Evolutionary conservation across 2,888 invertebrate genomes (phyloP), one percentile per base, ranked within the genome.

Genomic region (Eugnorisma glareosa): DNA sequence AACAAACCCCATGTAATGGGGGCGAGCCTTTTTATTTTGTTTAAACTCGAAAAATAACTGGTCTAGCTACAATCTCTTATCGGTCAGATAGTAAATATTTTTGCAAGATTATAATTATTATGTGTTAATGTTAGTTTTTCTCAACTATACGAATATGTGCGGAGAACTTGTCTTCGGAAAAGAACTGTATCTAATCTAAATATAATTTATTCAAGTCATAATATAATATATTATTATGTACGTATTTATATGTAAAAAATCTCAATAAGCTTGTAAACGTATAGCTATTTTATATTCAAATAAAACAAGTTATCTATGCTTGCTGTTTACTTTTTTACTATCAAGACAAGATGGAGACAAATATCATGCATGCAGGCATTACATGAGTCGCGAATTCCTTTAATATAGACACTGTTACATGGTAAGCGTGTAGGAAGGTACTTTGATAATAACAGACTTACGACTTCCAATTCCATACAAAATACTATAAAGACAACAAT

Each of bases 241-340:
- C 15, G 18, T 48, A 51, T 67, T n/a, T 66, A 57, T 48, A 48
- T n/a, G 10, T 75, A 43, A 43, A 43, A 28, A 67, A 35, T 31
- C 35, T 57, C 31, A 66, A 57, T 73, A 77, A 67, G 48, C 77
- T 73, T 83, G 51, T 72, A 61, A 85, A 68, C 13, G 4, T 63
- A 70, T 59, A 67, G 61, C 11, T 35, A 85, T 77, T 77, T 63
- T 78, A 67, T 78, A 78, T 54, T 78, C 1, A 78, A 84, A 82
- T 84, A 84, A 84, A 89, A 89, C 79, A 81, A 84, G 21, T 74
- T 76, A 76, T 28, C 31, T 54, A 85, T 87, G 82, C 81, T 89
- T 88, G 86, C 86, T 64, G 84, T 81, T 87, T 87, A 74, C 72
- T 82, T 89, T 61, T 61, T 89, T 88, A 87, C 87, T 88, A 85